phyloP scores from a whole-genome alignment of 2,888 invertebrate genomes.

The Philaethria dido region DNA sequence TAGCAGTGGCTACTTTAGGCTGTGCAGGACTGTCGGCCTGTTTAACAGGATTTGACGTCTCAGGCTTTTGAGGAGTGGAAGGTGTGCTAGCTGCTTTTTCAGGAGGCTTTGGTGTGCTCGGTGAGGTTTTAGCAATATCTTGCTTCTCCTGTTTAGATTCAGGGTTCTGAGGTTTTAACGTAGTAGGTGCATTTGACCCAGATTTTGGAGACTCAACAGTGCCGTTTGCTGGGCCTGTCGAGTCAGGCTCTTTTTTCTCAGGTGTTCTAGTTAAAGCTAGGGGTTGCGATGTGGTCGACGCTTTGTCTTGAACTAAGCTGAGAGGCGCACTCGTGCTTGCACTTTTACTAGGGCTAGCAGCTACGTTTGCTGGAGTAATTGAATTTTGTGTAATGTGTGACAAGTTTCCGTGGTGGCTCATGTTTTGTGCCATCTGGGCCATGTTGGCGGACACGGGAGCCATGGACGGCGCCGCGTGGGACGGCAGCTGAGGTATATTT shows the following conservation, averaged over 20 bases:
- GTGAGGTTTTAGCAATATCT: slow-evolving; percentile 75
- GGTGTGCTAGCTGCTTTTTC: slow-evolving; percentile 61
- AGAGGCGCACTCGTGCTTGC: slow-evolving; percentile 69
- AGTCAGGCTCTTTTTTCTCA: slow-evolving; percentile 75
- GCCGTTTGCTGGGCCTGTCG: slow-evolving; percentile 72
- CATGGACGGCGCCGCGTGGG: slow-evolving; percentile 77
- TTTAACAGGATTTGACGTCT: slow-evolving; percentile 55
- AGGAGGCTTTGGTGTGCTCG: slow-evolving; percentile 76
- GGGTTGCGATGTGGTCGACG: slow-evolving; percentile 59
- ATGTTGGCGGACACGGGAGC: slow-evolving; percentile 79
- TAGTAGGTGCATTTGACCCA: slow-evolving; percentile 59
- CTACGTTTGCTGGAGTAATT: slow-evolving; percentile 62
- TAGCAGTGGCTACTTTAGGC: slow-evolving; percentile 70
- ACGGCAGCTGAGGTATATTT: slow-evolving; percentile 54
- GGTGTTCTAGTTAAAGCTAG: slow-evolving; percentile 76
- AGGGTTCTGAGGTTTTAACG: slow-evolving; percentile 69
- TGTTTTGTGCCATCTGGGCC: slow-evolving; percentile 81
- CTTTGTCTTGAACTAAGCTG: slow-evolving; percentile 75
- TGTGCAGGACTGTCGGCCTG: slow-evolving; percentile 61
- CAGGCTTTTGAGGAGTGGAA: slow-evolving; percentile 68
- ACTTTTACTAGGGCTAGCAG: slow-evolving; percentile 65
- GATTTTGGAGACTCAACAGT: slow-evolving; percentile 74
- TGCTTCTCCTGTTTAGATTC: slow-evolving; percentile 73
- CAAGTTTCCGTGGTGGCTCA: slow-evolving; percentile 80
- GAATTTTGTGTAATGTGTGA: slow-evolving; percentile 75